These are phyloP conservation scores for Seriola quinqueradiata DNA, from an alignment of 2,113 vertebrate species.

Conservation along the genomic window DNA sequence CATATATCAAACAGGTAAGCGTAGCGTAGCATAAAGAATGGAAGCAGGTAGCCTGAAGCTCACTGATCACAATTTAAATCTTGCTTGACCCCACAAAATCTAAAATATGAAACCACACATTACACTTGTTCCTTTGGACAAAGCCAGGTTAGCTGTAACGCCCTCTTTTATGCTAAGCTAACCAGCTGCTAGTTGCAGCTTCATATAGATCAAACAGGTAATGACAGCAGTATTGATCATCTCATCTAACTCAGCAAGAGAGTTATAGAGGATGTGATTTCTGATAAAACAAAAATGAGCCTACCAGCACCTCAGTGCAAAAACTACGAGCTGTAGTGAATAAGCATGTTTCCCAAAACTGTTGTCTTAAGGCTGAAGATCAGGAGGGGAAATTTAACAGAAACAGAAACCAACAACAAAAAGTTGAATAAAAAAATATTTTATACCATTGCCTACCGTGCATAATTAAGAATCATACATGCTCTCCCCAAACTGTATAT, in stretches of 20 bases:
- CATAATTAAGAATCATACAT: conserved; percentile 13
- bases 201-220: not conserved
- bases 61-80: too few species aligned
- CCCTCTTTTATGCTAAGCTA: not conserved
- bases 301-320: not conserved
- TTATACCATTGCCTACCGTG: conserved; percentile 6
- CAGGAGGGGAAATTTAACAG: not conserved
- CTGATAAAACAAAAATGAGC: not conserved
- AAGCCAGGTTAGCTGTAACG: not conserved
- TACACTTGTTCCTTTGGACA: not conserved
- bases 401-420: not conserved
- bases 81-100: too few species aligned
- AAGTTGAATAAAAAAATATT: not conserved
- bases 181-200: not conserved
- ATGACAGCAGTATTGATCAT: not conserved
- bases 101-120: too few species aligned
- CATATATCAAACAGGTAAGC: not conserved
- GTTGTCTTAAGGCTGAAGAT: not conserved
- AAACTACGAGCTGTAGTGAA: not conserved
- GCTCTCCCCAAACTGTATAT: conserved; percentile 3
- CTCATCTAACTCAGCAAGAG: not conserved
- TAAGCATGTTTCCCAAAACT: not conserved
- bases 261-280: not conserved
- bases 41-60: too few species aligned
- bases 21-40: too few species aligned